Percentiles rank a stretch among this genome's conserved stretches.
phyloP scores from a whole-genome alignment of 2,113 vertebrate genomes.

The Coptodon rendalli region DNA sequence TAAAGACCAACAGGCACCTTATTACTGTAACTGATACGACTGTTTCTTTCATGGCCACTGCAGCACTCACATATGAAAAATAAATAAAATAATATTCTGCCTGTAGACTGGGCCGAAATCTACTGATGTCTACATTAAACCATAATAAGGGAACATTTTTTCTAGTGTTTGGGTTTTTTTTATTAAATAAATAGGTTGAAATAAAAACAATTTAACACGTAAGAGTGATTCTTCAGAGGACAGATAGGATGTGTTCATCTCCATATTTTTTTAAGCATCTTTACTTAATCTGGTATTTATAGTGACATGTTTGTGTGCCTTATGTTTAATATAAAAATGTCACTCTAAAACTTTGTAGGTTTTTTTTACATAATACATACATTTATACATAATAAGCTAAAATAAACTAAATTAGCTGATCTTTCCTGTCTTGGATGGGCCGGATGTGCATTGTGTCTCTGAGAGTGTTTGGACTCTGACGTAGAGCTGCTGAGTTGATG shows the following conservation, averaged over 20 bases:
- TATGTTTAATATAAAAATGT: not conserved
- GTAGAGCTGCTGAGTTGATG: not conserved
- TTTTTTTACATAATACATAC: too few relatives aligned
- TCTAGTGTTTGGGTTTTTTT: not conserved
- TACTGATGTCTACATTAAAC: not conserved
- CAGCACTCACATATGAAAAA: not conserved
- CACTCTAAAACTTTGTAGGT: not conserved
- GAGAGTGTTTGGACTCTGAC: conserved; percentile 2
- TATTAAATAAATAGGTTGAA: not conserved
- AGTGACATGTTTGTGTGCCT: not conserved
- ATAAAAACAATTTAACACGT: not conserved
- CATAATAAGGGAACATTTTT: not conserved
- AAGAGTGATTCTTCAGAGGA: not conserved
- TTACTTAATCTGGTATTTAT: not conserved
- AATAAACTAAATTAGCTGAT: not conserved
- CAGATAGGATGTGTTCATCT: not conserved
- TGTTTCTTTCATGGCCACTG: not conserved
- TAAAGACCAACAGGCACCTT: not conserved
- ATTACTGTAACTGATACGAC: not conserved
- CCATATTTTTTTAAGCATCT: not conserved
- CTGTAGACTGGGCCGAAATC: not conserved
- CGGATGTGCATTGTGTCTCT: conserved; percentile 8
- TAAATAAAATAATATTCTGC: not conserved
- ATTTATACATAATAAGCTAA: not conserved
- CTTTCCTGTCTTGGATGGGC: not conserved